Evolutionary conservation across 2,113 vertebrate genomes (phyloP).

Genomic region (Corapipo altera): DNA sequence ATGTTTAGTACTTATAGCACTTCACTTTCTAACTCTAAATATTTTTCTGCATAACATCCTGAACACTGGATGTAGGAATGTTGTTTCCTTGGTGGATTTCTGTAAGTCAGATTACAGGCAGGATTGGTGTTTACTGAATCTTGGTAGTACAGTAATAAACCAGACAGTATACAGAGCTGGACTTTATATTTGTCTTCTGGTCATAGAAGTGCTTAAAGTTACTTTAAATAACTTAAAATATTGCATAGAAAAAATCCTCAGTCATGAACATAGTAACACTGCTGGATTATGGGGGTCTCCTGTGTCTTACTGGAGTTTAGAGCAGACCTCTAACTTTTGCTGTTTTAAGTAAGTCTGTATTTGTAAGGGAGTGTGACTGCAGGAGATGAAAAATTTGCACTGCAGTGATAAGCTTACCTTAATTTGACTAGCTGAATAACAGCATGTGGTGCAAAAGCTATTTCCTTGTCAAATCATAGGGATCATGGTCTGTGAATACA

Average conservation of each 20-base stretch:
- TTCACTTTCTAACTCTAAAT: background rate
- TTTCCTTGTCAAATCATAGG: background rate
- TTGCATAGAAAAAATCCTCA: background rate
- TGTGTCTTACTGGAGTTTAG: background rate
- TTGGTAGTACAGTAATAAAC: background rate
- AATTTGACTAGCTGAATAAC: background rate
- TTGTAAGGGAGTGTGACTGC: background rate
- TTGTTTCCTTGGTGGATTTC: background rate
- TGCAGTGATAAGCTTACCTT: background rate
- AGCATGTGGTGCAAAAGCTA: background rate
- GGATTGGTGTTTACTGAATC: background rate
- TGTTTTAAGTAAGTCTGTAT: background rate
- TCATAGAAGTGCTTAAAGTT: background rate
- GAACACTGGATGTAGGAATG: background rate
- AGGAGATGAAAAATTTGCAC: background rate
- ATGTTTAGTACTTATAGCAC: background rate
- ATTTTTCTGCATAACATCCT: background rate
- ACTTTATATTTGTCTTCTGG: background rate
- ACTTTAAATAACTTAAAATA: background rate
- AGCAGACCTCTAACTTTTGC: background rate
- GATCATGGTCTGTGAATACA: background rate
- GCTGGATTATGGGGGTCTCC: background rate
- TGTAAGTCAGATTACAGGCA: background rate
- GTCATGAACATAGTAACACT: background rate
- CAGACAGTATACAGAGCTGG: background rate